Percentiles rank a stretch among this genome's conserved stretches.
Conservation (phyloP, 2,888 invertebrate genomes). For the Podotricha telesiphe region DNA sequence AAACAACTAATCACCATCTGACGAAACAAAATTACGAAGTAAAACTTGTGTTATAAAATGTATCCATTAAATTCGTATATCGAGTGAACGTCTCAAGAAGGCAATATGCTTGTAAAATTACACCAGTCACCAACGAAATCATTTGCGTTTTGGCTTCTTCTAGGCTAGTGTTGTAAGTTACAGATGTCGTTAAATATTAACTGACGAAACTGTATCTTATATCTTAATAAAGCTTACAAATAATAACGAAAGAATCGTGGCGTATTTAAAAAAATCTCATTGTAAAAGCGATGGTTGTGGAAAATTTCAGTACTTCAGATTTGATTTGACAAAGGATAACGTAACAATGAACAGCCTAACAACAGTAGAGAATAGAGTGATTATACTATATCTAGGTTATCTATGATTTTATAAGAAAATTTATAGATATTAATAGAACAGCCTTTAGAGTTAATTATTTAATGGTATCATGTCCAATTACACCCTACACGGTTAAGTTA, state of each 20-base stretch:
- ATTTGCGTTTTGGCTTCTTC: constrained; percentile 1
- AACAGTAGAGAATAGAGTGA: too few relatives aligned
- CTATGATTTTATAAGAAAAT: too few relatives aligned
- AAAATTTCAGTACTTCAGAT: too few relatives aligned
- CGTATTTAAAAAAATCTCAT: too few relatives aligned
- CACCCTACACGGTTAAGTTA: too few relatives aligned
- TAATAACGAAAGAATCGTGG: background rate
- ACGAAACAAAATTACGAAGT: constrained; percentile 1
- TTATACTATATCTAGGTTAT: too few relatives aligned
- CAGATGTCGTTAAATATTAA: constrained; percentile 10
- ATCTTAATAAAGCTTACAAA: background rate
- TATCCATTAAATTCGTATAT: background rate
- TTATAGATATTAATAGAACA: too few relatives aligned
- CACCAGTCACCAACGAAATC: constrained; percentile 5
- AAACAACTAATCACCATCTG: background rate
- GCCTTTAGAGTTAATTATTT: too few relatives aligned
- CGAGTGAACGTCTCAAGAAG: constrained; percentile 15
- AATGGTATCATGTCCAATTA: too few relatives aligned
- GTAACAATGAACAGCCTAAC: too few relatives aligned
- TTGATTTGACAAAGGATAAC: too few relatives aligned
- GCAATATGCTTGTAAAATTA: constrained; percentile 10
- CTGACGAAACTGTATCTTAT: constrained; percentile 7
- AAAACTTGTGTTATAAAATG: constrained; percentile 11
- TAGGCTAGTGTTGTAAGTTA: constrained; percentile 2
- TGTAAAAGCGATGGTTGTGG: too few relatives aligned